A percentile compares a stretch with the other conserved stretches of the same genome.
Conservation (phyloP, 2,888 invertebrate species). For the Micropterix aruncella region DNA sequence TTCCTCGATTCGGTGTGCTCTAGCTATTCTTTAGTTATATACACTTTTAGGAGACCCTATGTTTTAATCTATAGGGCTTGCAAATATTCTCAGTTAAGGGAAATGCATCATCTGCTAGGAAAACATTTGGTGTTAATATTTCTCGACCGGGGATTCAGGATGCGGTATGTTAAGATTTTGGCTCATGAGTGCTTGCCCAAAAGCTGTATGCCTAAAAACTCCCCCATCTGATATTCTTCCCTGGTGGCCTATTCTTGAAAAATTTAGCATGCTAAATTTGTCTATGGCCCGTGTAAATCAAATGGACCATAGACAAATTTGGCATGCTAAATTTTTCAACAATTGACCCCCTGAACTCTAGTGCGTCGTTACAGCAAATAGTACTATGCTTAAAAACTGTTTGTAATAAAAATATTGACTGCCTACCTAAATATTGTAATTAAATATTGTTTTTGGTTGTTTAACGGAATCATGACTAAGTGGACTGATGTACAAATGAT, state of each 20-base stretch:
- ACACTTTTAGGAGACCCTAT: constrained; percentile 6
- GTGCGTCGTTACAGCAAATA: constrained; percentile 8
- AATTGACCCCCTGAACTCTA: constrained; percentile 7
- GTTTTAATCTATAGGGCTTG: constrained; percentile 7
- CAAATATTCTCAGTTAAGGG: constrained; percentile 7
- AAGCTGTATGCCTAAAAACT: constrained; percentile 7
- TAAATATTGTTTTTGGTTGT: no score
- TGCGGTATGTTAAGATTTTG: constrained; percentile 6
- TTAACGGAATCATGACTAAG: no score
- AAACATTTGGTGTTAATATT: constrained; percentile 5
- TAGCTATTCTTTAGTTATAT: no score
- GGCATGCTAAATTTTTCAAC: no score
- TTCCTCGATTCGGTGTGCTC: no score
- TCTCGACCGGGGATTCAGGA: constrained; percentile 3
- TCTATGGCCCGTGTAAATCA: no score
- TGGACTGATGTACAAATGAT: no score
- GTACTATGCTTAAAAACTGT: constrained; percentile 7
- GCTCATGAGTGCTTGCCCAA: constrained; percentile 2
- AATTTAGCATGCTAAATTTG: no score
- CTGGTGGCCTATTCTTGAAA: no score
- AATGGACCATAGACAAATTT: no score
- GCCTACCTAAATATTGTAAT: no score
- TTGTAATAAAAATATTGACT: constrained; percentile 10
- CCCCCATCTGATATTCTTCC: no score
- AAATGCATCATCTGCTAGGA: constrained; percentile 7